These are phyloP conservation scores for Eulemur rubriventer DNA, from an alignment of 2,797 vertebrate species.

Conservation along the genomic window DNA sequence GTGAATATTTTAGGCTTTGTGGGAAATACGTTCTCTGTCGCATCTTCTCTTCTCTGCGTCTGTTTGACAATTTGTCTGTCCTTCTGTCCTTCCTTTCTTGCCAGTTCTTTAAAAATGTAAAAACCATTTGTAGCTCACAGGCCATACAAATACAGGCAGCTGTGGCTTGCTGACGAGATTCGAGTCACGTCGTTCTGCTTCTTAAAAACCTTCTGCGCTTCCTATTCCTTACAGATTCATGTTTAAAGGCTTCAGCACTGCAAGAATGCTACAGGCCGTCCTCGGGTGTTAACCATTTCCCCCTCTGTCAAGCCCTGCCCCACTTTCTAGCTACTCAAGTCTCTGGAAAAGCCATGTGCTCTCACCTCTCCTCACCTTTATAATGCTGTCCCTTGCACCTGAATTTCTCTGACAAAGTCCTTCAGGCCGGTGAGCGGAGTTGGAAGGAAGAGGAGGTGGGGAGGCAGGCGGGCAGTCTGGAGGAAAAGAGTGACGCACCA, in stretches of 20 bases:
- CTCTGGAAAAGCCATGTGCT: fast-evolving
- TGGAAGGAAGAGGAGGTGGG: neutral
- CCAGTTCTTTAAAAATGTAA: neutral
- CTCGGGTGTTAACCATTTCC: neutral
- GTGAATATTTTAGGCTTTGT: neutral
- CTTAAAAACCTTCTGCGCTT: neutral
- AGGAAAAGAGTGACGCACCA: neutral
- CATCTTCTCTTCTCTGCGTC: neutral
- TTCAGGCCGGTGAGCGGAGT: neutral
- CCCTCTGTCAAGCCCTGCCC: neutral
- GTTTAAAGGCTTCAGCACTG: neutral
- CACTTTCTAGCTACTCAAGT: neutral
- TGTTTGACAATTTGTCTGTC: neutral
- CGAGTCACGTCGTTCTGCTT: neutral
- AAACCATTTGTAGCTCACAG: neutral
- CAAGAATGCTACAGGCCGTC: neutral
- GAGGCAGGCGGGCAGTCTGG: neutral
- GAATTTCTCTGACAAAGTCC: neutral
- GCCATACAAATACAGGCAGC: neutral
- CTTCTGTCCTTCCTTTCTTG: neutral
- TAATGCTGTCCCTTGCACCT: neutral
- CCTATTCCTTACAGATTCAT: neutral
- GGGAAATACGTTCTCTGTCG: neutral
- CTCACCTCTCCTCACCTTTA: neutral
- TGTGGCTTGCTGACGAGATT: neutral